Conservation (phyloP, 2,888 invertebrate genomes). For the Dione vanillae region DNA sequence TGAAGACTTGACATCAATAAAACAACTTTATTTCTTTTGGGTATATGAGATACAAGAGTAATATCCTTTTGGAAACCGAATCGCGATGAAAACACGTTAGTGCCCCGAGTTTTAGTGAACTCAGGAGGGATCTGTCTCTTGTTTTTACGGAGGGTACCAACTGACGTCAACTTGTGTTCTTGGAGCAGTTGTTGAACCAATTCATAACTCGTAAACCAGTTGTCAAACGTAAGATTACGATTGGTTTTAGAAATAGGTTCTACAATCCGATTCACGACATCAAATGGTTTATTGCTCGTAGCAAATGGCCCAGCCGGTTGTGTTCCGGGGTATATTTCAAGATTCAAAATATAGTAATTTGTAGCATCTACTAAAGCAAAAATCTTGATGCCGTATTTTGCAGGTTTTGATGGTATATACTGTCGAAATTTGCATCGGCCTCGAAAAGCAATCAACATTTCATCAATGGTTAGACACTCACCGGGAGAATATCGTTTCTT, state of each 20-base stretch:
- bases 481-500: slow-evolving; percentile 32
- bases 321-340: slow-evolving; percentile 48
- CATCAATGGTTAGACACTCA: slow-evolving; percentile 41
- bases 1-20: slow-evolving; percentile 46
- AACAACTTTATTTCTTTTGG: slow-evolving; percentile 37
- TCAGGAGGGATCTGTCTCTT: slow-evolving; percentile 46
- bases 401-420: no score
- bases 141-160: slow-evolving; percentile 47
- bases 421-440: slow-evolving; percentile 46
- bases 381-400: no score
- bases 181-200: slow-evolving; percentile 32
- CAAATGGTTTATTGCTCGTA: slow-evolving; percentile 38
- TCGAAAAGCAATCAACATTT: slow-evolving; percentile 44
- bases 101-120: slow-evolving; percentile 26
- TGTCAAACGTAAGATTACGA: slow-evolving; percentile 32
- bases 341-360: slow-evolving; percentile 41
- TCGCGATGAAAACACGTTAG: slow-evolving; percentile 26
- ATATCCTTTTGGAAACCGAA: slow-evolving; percentile 43
- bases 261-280: slow-evolving; percentile 39
- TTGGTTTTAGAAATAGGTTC: slow-evolving; percentile 35
- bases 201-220: no score
- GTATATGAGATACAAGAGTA: slow-evolving; percentile 38
- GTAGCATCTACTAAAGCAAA: slow-evolving; percentile 45
- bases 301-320: slow-evolving; percentile 43
- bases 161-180: no score